Base-by-base conservation (phyloP, 2,888 invertebrate genomes). In the Odontomyia ornata region DNA sequence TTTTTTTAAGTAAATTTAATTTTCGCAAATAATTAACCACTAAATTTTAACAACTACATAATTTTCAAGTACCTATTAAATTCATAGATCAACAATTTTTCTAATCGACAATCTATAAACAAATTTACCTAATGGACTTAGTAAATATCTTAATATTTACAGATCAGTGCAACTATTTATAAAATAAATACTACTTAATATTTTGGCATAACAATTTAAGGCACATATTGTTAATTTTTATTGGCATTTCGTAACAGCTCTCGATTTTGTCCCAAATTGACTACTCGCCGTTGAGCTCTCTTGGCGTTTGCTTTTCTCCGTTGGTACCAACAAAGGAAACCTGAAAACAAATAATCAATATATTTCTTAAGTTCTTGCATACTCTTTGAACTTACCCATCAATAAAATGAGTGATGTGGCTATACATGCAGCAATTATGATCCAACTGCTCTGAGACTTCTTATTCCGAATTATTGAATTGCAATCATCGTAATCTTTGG, bases 401-500 rank as follows among this genome's bases (percentile, higher is more conserved):
- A 69, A 46, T 47, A 47, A 2, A 11, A 76, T 13, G 47, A 76
- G 15, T 13, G 46, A 43, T 9, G 23, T 52, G 18, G 52, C 65
- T 11, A 76, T 67, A 52, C 76, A 47, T 13, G 23, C 13, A n/a
- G 25, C 67, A 30, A 76, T 67, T 9, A 56, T 65, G 13, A 76
- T 65, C 76, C 76, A 76, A 15, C 11, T 76, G 25, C 23, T 67
- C 23, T 56, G 30, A 2, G 67, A 46, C 13, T 52, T 43, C 46
- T 57, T 43, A 64, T 52, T 75, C 9, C 23, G 64, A 18, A 52
- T 27, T n/a, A 75, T 18, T 46, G 36, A n/a, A 21, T 75, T 75
- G 75, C 75, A 75, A 0, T 62, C 64, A 28, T 64, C 47, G 18
- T 43, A 64, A 18, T 75, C 75, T 47, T 62, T 75, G 47, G 47